Evolutionary conservation across 2,888 invertebrate species (phyloP).

Genomic region (Oxystoma pomonae): DNA sequence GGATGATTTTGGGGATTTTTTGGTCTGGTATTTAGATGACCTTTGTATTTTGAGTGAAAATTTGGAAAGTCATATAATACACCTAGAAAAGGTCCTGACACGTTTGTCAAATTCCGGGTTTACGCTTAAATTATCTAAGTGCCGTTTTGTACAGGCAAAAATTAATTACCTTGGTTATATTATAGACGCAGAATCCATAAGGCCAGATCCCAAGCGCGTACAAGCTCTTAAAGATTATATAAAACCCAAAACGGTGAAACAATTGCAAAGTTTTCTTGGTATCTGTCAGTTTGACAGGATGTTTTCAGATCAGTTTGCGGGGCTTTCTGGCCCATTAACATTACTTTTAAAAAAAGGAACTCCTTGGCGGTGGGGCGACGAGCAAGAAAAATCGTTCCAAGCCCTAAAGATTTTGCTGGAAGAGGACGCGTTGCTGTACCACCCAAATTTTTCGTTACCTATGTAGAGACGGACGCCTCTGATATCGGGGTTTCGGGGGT

Average conservation of each 20-base stretch:
- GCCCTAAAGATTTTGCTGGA: not conserved
- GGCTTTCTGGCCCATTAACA: not conserved
- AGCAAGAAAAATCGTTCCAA: slow-evolving; percentile 7
- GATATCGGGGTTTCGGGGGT: slow-evolving; percentile 6
- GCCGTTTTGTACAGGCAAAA: slow-evolving; percentile 23
- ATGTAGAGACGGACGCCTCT: slow-evolving; percentile 10
- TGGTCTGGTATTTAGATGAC: slow-evolving; percentile 22
- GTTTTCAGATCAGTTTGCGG: slow-evolving; percentile 8
- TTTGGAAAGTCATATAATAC: slow-evolving; percentile 20
- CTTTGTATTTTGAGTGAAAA: slow-evolving; percentile 22
- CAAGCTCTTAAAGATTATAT: slow-evolving; percentile 12
- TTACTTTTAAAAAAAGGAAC: slow-evolving; percentile 5
- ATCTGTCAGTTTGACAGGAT: slow-evolving; percentile 18
- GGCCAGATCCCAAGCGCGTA: slow-evolving; percentile 23
- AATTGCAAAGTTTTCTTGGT: slow-evolving; percentile 21
- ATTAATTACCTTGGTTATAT: slow-evolving; percentile 28
- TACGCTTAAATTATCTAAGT: slow-evolving; percentile 27
- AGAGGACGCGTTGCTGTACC: not conserved
- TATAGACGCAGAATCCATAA: slow-evolving; percentile 21
- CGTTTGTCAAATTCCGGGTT: slow-evolving; percentile 21
- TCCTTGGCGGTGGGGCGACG: slow-evolving; percentile 5
- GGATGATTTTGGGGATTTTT: slow-evolving; percentile 17
- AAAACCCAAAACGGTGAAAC: slow-evolving; percentile 14
- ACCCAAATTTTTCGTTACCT: slow-evolving; percentile 9
- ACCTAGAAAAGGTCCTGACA: slow-evolving; percentile 21